Percentiles rank a stretch among this genome's conserved stretches.
These are phyloP conservation scores for Hoplostethus atlanticus DNA, from an alignment of 2,797 vertebrate genomes.

Conservation along the genomic window DNA sequence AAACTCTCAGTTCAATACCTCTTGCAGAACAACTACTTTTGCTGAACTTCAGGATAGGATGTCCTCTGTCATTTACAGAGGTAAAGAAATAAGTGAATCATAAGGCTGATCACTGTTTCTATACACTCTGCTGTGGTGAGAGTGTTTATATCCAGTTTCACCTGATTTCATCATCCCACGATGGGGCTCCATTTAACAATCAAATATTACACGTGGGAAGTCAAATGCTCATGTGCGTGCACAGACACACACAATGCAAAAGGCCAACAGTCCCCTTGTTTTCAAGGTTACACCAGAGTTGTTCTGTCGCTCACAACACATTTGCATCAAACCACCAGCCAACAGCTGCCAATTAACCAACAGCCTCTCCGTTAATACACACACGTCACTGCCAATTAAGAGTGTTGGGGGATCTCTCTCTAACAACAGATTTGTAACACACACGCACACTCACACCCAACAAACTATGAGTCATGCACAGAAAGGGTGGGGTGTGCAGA, in stretches of 20 bases:
- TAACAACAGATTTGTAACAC: constrained; percentile 22
- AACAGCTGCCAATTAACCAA: constrained; percentile 80
- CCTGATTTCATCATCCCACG: constrained; percentile 70
- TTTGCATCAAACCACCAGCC: constrained; percentile 69
- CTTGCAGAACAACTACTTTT: not conserved
- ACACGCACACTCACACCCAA: constrained; percentile 18
- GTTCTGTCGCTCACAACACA: constrained; percentile 60
- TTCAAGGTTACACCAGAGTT: constrained; percentile 72
- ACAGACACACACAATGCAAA: constrained; percentile 5
- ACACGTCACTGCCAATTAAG: constrained; percentile 67
- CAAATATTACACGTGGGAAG: constrained; percentile 62
- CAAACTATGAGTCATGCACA: constrained; percentile 5
- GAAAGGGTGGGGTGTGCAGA: constrained; percentile 17
- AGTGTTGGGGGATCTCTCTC: constrained; percentile 51
- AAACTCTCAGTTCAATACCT: not conserved
- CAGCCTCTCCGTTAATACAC: constrained; percentile 69
- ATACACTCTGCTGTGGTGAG: constrained; percentile 40
- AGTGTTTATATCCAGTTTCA: constrained; percentile 55
- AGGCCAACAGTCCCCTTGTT: constrained; percentile 26
- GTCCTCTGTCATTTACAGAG: constrained; percentile 48
- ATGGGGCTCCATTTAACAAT: constrained; percentile 66
- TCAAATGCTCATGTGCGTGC: constrained; percentile 20
- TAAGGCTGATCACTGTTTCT: constrained; percentile 40
- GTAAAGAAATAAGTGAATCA: constrained; percentile 56
- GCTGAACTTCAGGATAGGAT: not conserved